These are phyloP conservation scores for Drymonia ruficornis DNA, from an alignment of 2,888 invertebrate species.

Conservation along the genomic window DNA sequence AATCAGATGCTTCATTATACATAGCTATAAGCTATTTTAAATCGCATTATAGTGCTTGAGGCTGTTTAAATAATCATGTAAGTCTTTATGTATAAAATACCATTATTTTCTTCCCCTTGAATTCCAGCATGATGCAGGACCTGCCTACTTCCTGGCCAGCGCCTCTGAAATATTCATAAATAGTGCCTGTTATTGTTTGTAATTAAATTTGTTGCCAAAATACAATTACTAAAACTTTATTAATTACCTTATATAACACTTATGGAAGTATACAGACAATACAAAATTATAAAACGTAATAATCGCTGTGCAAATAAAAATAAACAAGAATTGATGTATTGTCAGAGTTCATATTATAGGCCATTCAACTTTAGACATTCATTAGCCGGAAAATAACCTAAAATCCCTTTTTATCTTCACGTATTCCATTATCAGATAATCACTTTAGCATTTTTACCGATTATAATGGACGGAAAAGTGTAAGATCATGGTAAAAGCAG, in stretches of 20 bases:
- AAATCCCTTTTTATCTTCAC: background rate
- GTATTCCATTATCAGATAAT: background rate
- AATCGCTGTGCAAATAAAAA: background rate
- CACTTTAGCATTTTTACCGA: background rate
- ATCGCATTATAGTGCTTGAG: no score
- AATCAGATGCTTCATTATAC: conserved; percentile 26
- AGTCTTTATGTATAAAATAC: conserved; percentile 66
- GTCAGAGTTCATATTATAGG: background rate
- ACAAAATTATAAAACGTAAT: background rate
- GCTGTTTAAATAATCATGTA: no score
- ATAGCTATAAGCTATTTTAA: background rate
- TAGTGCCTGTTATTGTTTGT: background rate
- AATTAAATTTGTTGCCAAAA: no score
- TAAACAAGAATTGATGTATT: background rate
- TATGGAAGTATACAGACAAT: no score
- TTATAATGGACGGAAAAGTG: background rate
- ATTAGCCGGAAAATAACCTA: background rate
- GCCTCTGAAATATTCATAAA: conserved; percentile 86
- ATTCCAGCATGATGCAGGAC: conserved; percentile 99
- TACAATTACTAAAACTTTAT: no score
- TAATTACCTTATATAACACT: no score
- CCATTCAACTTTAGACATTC: background rate
- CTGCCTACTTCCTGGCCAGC: conserved; percentile 99
- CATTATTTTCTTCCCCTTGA: conserved; percentile 99
- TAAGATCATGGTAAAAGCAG: conserved; percentile 8